phyloP scores from a whole-genome alignment of 2,113 vertebrate species.

The Sciurus niger region DNA sequence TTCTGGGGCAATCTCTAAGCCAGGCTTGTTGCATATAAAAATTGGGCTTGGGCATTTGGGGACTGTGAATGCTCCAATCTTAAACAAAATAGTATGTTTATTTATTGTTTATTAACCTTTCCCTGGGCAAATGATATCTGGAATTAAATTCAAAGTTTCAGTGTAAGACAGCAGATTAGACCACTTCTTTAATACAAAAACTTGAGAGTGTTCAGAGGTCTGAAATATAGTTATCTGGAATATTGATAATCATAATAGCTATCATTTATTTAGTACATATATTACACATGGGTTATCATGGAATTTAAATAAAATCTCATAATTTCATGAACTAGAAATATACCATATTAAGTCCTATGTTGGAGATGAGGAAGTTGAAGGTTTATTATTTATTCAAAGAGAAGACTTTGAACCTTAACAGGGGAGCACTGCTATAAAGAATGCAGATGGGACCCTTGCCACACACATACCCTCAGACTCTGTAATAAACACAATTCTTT shows the following conservation, averaged over 20 bases:
- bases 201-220: background rate
- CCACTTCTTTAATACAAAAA: background rate
- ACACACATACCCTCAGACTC: background rate
- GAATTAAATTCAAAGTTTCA: background rate
- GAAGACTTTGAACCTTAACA: background rate
- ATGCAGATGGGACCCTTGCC: background rate
- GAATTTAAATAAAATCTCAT: background rate
- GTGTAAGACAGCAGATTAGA: background rate
- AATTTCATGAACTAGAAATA: background rate
- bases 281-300: background rate
- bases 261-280: background rate
- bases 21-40: background rate
- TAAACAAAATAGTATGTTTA: constrained; percentile 14
- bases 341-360: background rate
- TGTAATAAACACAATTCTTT: background rate
- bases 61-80: background rate
- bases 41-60: background rate
- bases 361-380: constrained; percentile 7
- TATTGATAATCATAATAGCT: background rate
- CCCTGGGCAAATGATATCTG: background rate
- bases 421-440: background rate
- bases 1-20: background rate
- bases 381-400: background rate
- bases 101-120: background rate
- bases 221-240: background rate